Conservation (phyloP, 1,140 invertebrate genomes). For the Plodia interpunctella region DNA sequence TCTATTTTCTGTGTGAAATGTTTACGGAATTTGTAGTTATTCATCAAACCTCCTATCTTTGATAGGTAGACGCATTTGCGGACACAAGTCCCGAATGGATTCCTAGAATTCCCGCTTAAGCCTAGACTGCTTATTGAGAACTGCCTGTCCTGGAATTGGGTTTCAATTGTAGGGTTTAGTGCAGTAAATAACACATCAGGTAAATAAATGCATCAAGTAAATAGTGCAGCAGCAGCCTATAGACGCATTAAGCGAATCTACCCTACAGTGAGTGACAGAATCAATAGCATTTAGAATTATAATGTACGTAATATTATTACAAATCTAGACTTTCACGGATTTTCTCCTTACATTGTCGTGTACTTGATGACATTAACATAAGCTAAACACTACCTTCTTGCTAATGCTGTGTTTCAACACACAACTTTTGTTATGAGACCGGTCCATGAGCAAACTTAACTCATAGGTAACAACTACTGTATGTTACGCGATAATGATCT, state of each 20-base stretch:
- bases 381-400: conserved; percentile 36
- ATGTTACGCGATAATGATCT: not conserved
- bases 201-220: no score
- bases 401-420: conserved; percentile 45
- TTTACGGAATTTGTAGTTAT: no score
- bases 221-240: no score
- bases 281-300: not conserved
- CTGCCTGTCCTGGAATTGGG: no score
- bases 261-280: not conserved
- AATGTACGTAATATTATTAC: not conserved
- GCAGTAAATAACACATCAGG: no score
- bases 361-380: conserved; percentile 29
- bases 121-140: no score
- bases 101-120: no score
- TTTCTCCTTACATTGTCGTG: conserved; percentile 2
- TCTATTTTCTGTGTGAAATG: no score
- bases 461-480: conserved; percentile 12
- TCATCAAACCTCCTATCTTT: no score
- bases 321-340: not conserved
- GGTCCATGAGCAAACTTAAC: conserved; percentile 19
- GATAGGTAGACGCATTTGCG: no score
- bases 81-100: no score
- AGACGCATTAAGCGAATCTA: not conserved
- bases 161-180: no score
- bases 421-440: conserved; percentile 47